Percentiles rank a stretch among this genome's conserved stretches.
These are phyloP conservation scores for Orthonevra nobilis DNA, from an alignment of 2,888 invertebrate species.

Conservation along the genomic window DNA sequence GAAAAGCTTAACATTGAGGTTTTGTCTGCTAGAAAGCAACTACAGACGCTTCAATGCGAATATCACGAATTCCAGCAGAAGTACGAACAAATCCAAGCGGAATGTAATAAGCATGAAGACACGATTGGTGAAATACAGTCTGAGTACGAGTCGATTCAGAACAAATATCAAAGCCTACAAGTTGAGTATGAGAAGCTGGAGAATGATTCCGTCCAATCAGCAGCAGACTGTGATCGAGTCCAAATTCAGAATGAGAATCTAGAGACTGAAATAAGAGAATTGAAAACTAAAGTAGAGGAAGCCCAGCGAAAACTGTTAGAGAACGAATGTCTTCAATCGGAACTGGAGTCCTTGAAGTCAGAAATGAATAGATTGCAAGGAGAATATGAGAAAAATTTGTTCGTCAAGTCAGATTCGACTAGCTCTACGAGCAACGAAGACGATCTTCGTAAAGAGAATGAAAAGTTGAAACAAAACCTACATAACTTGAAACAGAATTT, in stretches of 20 bases:
- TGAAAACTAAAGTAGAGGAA: conserved; percentile 73
- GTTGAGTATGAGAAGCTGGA: conserved; percentile 73
- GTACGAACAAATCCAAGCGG: conserved; percentile 72
- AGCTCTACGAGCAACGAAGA: conserved; percentile 8
- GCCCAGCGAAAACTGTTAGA: conserved; percentile 72
- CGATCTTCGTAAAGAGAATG: conserved; percentile 67
- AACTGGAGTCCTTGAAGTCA: conserved; percentile 49
- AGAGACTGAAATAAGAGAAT: conserved; percentile 72
- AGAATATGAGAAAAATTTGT: conserved; percentile 27
- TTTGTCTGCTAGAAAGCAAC: conserved; percentile 20
- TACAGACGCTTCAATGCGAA: conserved; percentile 69
- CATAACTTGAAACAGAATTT: conserved; percentile 75
- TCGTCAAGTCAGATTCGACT: conserved; percentile 6
- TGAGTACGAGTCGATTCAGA: conserved; percentile 73
- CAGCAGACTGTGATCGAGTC: conserved; percentile 72
- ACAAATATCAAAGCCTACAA: conserved; percentile 74
- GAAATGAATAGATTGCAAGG: conserved; percentile 25
- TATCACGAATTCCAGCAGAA: conserved; percentile 73
- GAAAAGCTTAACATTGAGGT: conserved; percentile 72
- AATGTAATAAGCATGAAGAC: conserved; percentile 71
- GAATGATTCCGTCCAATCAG: conserved; percentile 65
- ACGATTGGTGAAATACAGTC: conserved; percentile 72
- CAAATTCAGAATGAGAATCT: conserved; percentile 73
- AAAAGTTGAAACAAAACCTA: conserved; percentile 71
- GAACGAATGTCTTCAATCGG: conserved; percentile 43